Evolutionary conservation across 2,888 invertebrate genomes (phyloP), one percentile per base, ranked within the genome.

Genomic region (Sabellastarte sp.): DNA sequence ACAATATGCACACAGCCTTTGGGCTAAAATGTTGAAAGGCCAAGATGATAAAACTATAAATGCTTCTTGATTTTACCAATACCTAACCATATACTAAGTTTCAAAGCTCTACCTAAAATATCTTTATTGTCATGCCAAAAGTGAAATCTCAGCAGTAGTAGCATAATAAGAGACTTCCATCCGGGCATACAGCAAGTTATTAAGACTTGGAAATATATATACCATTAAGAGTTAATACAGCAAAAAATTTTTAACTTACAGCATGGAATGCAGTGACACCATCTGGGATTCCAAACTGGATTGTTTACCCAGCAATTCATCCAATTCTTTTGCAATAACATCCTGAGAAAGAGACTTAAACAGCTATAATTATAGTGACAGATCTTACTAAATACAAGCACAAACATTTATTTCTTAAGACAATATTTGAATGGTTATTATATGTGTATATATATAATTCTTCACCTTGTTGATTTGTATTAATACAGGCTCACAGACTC

Each of bases 221-320:
- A 29, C 32, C 32, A 33, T 32, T 59, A 24, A 41, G 26, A 1
- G 5, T 20, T 3, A 10, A 60, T 30, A 28, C 29, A 28, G n/a
- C 33, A 20, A 20, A n/a, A 10, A 53, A 15, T 20, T 26, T 10
- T n/a, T 32, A 63, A 79, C 82, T 75, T 73, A 84, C 81, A 94
- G 87, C 20, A 92, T 89, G 82, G 91, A 91, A 61, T 91, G 89
- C n/a, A 95, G 88, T 1, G 89, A 87, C 65, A 89, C 88, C 73
- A 95, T 88, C 80, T 92, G 92, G 20, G 90, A 89, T 80, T 94
- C 93, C 32, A 95, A 85, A 31, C 89, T 88, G 67, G 89, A 89
- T 74, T 92, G 90, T 70, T 90, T 89, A 3, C 89, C 88, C n/a
- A 93, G 81, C 32, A 92, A 88, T 31, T 87, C 87, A 63, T 90